Evolutionary conservation across 2,888 invertebrate genomes (phyloP), one percentile per base, ranked within the genome.

Genomic region (Opisthograptis luteolata): DNA sequence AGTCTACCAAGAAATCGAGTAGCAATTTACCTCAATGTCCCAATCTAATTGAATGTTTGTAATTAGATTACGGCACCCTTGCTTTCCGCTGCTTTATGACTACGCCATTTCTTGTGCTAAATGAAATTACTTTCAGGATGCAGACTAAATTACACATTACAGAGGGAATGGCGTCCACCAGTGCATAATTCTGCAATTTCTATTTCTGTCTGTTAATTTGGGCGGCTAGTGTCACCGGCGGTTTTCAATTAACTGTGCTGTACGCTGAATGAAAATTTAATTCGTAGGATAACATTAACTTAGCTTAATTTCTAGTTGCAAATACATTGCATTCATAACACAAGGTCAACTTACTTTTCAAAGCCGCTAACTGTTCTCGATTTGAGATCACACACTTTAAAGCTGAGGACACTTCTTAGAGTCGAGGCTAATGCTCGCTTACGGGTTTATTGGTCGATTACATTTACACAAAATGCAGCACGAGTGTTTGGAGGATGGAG

Each of bases 31-130:
- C 27, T 57, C 40, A 36, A 34, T 36, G 46, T 51, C 40, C 44
- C 30, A 55, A 50, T 61, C 57, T 52, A 60, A 60, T 61, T 64
- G 46, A 55, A 61, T 62, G 62, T 62, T 56, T 55, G 62, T 69
- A 48, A 63, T 66, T 60, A 60, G 48, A 64, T 66, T 61, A 62
- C 61, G 59, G 48, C 56, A 35, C 52, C 51, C 49, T 46, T 54
- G 37, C 47, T 46, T 35, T 34, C 47, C 46, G 45, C 46, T 48
- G 58, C 44, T 58, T 58, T 58, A 51, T 41, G 46, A 41, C n/a
- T n/a, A 30, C 43, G 30, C 30, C 42, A 55, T 62, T 60, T 35
- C 47, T 51, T 45, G 44, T 37, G 19, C 34, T 52, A 57, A 62
- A 64, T 60, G 50, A 62, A n/a, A 64, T 64, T 58, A 66, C 58